Evolutionary conservation across 2,888 invertebrate genomes (phyloP), one percentile per base, ranked within the genome.

Genomic region (Rotaria sp.): DNA sequence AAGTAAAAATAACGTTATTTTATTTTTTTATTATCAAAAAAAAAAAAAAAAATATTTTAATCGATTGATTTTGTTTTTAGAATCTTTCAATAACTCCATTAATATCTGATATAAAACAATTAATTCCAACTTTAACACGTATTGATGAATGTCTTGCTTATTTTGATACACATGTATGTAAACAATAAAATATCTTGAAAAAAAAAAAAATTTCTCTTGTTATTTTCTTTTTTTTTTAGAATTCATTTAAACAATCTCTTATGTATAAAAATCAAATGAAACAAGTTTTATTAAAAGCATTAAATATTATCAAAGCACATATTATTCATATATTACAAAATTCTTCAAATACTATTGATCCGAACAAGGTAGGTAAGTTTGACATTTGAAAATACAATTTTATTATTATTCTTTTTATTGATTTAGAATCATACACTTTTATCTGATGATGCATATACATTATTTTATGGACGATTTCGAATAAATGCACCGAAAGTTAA

Each of bases 381-480:
- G 10, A 13, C 26, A 30, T 15, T 30, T 48, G 13, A 30, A 38
- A 35, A 48, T 26, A 5, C 74, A 7, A 55, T 45, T 84, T 26
- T 30, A n/a, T 26, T n/a, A 75, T 24, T 45, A n/a, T 11, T 45
- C 0, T 45, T 80, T 87, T 85, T 86, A 59, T 85, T 87, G 80
- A 87, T 86, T 24, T 86, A 90, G 90, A 90, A 90, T 87, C 88
- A 89, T 10, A 88, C 90, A 18, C 89, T 88, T 85, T 88, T 89
- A 59, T 88, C 88, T n/a, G 92, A 92, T 87, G 91, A 92, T 88
- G 52, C 95, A 94, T 92, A 96, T 94, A 84, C 94, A 93, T 57
- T 97, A 80, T 92, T 96, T 90, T 98, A 97, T 90, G 97, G 97
- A 0, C 96, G 96, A 92, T 98, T 97, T 90, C 95, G 96, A 90